phyloP scores from a whole-genome alignment of 2,888 invertebrate genomes.

The Agrotis puta region DNA sequence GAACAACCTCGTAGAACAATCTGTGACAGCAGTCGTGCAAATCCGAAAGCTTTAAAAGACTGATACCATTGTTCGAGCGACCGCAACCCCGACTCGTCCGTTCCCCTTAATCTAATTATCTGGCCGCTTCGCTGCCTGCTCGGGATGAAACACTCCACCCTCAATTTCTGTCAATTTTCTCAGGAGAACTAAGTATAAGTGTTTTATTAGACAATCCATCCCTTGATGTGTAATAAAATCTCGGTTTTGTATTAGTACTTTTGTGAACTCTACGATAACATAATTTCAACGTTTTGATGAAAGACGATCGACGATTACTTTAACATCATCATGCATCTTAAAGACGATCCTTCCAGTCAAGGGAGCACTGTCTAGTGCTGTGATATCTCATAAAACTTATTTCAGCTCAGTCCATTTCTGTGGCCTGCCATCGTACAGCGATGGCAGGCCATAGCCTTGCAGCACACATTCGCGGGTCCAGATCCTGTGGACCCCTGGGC shows the following conservation, averaged over 20 bases:
- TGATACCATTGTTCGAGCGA: conserved; percentile 83
- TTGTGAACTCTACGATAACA: background rate
- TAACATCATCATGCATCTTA: background rate
- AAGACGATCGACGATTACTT: too few relatives aligned
- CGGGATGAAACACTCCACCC: conserved; percentile 77
- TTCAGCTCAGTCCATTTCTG: background rate
- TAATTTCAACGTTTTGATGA: background rate
- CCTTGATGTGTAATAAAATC: conserved; percentile 75
- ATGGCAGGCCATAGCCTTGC: too few relatives aligned
- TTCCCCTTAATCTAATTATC: conserved; percentile 89
- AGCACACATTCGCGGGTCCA: background rate
- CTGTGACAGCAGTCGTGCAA: conserved; percentile 76
- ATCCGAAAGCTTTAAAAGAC: conserved; percentile 80
- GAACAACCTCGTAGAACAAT: conserved; percentile 72
- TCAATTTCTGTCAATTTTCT: conserved; percentile 79
- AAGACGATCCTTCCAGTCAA: background rate
- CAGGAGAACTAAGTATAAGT: conserved; percentile 80
- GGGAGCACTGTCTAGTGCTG: background rate
- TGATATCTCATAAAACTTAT: background rate
- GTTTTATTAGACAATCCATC: conserved; percentile 82
- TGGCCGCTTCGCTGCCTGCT: conserved; percentile 86
- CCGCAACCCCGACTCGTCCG: conserved; percentile 80
- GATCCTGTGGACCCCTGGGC: background rate
- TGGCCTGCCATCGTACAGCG: too few relatives aligned
- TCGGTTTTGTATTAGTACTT: conserved; percentile 72